These are phyloP conservation scores for Tolypeutes matacus DNA, from an alignment of 2,797 vertebrate genomes.

Conservation along the genomic window DNA sequence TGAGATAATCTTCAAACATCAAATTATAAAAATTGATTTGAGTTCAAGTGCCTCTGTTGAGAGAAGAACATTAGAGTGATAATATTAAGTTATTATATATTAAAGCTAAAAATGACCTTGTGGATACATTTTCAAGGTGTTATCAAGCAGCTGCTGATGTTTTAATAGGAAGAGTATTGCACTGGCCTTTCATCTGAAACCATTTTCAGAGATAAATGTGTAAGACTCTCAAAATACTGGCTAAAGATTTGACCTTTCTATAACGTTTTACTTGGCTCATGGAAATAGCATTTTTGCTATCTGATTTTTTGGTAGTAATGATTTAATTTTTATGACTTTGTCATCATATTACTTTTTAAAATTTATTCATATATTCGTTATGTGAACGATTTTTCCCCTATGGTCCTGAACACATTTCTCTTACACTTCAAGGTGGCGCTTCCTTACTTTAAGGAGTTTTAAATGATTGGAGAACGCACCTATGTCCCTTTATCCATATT, in stretches of 20 bases:
- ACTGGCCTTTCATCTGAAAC: slow-evolving; percentile 13
- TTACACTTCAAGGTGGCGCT: not conserved
- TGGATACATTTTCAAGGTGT: slow-evolving; percentile 42
- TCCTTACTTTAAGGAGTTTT: not conserved
- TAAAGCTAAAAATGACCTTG: slow-evolving; percentile 57
- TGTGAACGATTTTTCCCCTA: not conserved
- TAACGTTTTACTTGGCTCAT: not conserved
- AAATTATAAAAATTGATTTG: slow-evolving; percentile 67
- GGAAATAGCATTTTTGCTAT: slow-evolving; percentile 50
- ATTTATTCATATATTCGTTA: not conserved
- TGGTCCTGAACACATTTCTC: not conserved
- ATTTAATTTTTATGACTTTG: slow-evolving; percentile 44
- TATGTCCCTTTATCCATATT: not conserved
- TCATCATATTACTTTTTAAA: not conserved
- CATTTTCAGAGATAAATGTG: slow-evolving; percentile 56
- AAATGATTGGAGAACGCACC: not conserved
- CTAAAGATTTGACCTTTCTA: not conserved
- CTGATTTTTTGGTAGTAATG: not conserved
- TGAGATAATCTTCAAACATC: slow-evolving; percentile 64
- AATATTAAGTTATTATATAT: slow-evolving; percentile 58
- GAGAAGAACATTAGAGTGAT: slow-evolving; percentile 40
- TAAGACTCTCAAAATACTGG: slow-evolving; percentile 16
- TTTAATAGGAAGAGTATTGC: slow-evolving; percentile 50
- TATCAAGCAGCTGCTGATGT: slow-evolving; percentile 33
- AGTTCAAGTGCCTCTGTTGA: slow-evolving; percentile 38